Evolutionary conservation across 1,140 invertebrate species (phyloP).

Genomic region (Venturia canescens): DNA sequence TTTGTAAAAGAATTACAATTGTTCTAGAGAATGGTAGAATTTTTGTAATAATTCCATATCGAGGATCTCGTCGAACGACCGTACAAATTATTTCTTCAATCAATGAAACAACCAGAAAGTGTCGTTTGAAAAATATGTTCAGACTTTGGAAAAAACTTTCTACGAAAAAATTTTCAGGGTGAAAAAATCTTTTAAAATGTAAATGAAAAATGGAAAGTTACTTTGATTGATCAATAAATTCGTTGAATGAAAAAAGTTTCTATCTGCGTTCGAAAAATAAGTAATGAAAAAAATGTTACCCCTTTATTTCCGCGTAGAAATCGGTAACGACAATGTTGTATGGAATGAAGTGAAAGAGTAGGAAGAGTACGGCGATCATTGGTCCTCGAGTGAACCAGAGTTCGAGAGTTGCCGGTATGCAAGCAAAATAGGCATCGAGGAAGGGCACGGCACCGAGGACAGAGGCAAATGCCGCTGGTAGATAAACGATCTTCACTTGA

Average conservation of each 20-base stretch:
- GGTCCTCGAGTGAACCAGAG: constrained; percentile 92
- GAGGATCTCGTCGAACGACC: too few species aligned
- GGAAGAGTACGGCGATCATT: constrained; percentile 86
- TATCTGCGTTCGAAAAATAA: neutral
- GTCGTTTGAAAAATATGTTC: too few species aligned
- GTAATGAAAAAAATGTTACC: constrained; percentile 78
- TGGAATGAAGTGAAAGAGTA: constrained; percentile 91
- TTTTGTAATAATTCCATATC: too few species aligned
- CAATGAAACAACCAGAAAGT: too few species aligned
- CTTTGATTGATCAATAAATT: neutral
- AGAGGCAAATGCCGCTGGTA: constrained; percentile 95
- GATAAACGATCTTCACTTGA: constrained; percentile 95
- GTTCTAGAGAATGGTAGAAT: too few species aligned
- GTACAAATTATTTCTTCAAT: too few species aligned
- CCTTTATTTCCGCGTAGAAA: constrained; percentile 98
- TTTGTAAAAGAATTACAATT: too few species aligned
- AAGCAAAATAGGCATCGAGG: constrained; percentile 95
- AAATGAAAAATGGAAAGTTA: too few species aligned
- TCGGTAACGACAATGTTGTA: constrained; percentile 95
- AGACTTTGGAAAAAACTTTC: too few species aligned
- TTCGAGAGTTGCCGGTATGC: constrained; percentile 94
- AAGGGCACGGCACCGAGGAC: constrained; percentile 96
- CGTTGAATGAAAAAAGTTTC: too few species aligned
- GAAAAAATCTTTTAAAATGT: too few species aligned
- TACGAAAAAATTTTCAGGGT: too few species aligned